Evolutionary conservation across 2,888 invertebrate genomes (phyloP).

Genomic region (Heteromyza rotundicornis): DNA sequence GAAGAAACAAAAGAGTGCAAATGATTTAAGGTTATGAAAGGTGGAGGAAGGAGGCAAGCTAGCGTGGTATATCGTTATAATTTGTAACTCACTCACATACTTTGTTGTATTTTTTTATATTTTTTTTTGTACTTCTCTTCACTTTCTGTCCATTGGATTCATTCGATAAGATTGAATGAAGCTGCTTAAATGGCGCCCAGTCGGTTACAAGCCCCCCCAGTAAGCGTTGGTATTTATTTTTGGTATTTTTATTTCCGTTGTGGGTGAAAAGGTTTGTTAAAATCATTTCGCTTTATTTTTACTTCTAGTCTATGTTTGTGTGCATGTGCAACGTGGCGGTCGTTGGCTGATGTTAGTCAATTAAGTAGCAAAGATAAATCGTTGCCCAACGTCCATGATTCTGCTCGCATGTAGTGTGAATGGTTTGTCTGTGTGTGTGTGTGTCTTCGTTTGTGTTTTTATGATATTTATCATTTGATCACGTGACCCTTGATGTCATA

Average conservation of each 20-base stretch:
- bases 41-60: background rate
- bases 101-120: background rate
- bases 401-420: too few species aligned
- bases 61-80: background rate
- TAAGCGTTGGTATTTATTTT: background rate
- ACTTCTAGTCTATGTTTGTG: too few species aligned
- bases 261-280: background rate
- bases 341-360: background rate
- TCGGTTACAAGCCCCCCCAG: background rate
- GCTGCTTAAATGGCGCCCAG: background rate
- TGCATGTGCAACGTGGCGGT: background rate
- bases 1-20: background rate
- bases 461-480: background rate
- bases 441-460: background rate
- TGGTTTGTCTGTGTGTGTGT: too few species aligned
- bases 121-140: background rate
- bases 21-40: background rate
- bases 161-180: background rate
- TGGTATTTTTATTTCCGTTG: background rate
- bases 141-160: background rate
- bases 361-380: background rate
- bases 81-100: conserved; percentile 1
- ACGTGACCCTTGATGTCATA: background rate
- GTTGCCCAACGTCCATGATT: too few species aligned
- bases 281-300: background rate